Conservation (phyloP, 2,113 vertebrate genomes). For the Irena cyanogastra region DNA sequence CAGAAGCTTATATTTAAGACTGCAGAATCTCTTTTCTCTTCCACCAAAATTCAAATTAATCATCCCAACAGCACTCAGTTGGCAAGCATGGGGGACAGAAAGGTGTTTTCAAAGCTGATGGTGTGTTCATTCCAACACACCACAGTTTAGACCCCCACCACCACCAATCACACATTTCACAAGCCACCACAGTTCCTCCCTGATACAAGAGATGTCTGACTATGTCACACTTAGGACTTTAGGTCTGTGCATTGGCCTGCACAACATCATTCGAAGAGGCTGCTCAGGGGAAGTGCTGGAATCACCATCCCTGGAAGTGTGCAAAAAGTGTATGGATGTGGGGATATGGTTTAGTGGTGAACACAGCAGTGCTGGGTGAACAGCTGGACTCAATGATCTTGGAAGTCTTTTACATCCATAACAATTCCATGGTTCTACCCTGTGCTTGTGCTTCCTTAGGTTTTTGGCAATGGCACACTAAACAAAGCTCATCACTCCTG, state of each 20-base stretch:
- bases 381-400: background rate
- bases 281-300: background rate
- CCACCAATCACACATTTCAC: background rate
- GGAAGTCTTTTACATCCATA: background rate
- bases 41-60: background rate
- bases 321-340: accelerated
- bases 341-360: background rate
- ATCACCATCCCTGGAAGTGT: background rate
- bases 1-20: background rate
- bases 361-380: background rate
- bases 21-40: background rate
- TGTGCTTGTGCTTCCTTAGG: background rate
- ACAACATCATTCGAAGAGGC: background rate
- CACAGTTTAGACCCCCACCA: background rate
- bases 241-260: background rate
- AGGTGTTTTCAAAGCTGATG: background rate
- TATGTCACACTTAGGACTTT: background rate
- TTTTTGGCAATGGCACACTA: background rate
- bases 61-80: background rate
- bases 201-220: background rate
- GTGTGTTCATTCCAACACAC: background rate
- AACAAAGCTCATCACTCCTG: background rate
- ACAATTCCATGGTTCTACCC: background rate
- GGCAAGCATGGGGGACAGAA: background rate
- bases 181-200: background rate